Evolutionary conservation across 2,888 invertebrate species (phyloP), one percentile per base, ranked within the genome.

Genomic region (Ormyrus nitidulus): DNA sequence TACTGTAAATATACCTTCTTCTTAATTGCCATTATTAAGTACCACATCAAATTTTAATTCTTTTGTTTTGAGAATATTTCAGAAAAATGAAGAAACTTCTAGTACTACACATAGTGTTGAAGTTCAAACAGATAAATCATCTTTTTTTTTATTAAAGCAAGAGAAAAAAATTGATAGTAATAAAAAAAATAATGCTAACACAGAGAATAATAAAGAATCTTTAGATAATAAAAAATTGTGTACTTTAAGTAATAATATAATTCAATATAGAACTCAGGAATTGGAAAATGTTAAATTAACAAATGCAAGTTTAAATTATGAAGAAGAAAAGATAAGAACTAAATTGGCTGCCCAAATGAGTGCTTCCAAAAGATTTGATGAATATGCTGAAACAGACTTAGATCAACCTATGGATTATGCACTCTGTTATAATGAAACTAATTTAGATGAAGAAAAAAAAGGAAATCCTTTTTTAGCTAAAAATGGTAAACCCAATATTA

Each of bases 381-480:
- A 95, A 88, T 96, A 96, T 89, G 95, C 96, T 62, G 97, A 97
- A 91, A 97, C 96, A 0, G 97, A 98, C 91, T 91, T 97, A 68
- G 97, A 97, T 89, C 97, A 97, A 88, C 96, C 97, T 0, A 98
- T 98, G 0, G 96, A 98, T 91, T 98, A 97, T 88, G 97, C 97
- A 83, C 91, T 97, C 78, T 93, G 96, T 46, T 98, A 97, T 88
- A 95, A 95, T 0, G 97, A 98, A 89, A 95, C 95, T 85, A 95
- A 95, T 86, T 93, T 95, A 0, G 96, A 95, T 8, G 90, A 91
- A 44, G 87, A 88, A 19, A 81, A 90, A 59, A 90, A 89, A 71
- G 85, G 85, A 19, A 86, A 83, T 53, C 59, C 85, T 0, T 85
- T 86, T 46, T 89, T 88, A 62, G 80, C 85, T 4, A 80, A 80